A percentile compares a stretch with the other conserved stretches of the same genome.
These are phyloP conservation scores for Smithornis capensis DNA, from an alignment of 2,113 vertebrate genomes.

Conservation along the genomic window DNA sequence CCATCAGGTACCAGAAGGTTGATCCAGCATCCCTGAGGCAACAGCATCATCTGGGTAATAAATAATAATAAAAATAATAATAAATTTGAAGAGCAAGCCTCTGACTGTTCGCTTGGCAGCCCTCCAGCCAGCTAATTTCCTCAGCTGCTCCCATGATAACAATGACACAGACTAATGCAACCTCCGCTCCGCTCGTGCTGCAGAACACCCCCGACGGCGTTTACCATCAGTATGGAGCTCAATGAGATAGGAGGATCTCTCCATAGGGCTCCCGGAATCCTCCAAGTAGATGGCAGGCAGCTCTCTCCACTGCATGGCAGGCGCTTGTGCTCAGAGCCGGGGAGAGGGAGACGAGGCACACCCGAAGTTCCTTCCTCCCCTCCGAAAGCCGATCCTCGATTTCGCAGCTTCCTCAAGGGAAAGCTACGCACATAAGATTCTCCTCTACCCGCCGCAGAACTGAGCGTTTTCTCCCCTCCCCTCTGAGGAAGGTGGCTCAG, in stretches of 20 bases:
- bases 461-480: neutral
- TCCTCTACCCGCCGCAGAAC: neutral
- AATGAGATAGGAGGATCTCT: conserved; percentile 48
- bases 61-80: conserved; percentile 68
- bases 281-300: neutral
- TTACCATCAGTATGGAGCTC: conserved; percentile 20
- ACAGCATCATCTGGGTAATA: conserved; percentile 57
- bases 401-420: neutral
- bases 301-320: conserved; percentile 32
- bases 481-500: conserved; percentile 32
- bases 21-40: conserved; percentile 46
- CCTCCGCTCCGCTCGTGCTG: neutral
- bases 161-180: conserved; percentile 64
- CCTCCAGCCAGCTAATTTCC: conserved; percentile 66
- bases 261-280: neutral
- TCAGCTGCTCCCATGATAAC: conserved; percentile 66
- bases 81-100: conserved; percentile 50
- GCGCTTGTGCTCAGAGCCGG: neutral
- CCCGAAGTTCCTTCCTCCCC: neutral
- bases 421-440: neutral
- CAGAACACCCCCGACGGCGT: conserved; percentile 39
- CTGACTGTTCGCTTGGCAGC: conserved; percentile 60
- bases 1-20: conserved; percentile 62
- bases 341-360: neutral
- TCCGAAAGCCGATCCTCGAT: neutral